Conservation (phyloP, 2,888 invertebrate genomes). For the Lysandra bellargus region DNA sequence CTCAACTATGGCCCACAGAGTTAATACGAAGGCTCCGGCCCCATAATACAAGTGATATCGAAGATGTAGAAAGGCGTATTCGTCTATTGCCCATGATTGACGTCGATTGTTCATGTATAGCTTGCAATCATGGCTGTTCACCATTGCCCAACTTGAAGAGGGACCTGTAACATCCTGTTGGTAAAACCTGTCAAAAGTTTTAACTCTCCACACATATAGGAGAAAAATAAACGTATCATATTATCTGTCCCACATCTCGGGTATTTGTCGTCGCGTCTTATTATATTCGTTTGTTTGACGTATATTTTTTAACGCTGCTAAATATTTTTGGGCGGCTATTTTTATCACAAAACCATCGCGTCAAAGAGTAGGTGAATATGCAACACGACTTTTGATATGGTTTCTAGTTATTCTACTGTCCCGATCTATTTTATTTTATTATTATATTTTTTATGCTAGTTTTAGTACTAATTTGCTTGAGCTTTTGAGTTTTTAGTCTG, state of each 20-base stretch:
- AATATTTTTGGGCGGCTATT: slow-evolving; percentile 75
- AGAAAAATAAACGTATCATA: neutral
- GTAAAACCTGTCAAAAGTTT: too few relatives aligned
- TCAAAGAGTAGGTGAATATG: slow-evolving; percentile 52
- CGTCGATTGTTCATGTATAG: too few relatives aligned
- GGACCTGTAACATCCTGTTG: neutral
- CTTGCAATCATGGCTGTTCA: too few relatives aligned
- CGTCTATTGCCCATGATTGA: too few relatives aligned
- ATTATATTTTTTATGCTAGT: too few relatives aligned
- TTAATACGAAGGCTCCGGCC: too few relatives aligned
- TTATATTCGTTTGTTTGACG: slow-evolving; percentile 71
- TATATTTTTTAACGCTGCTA: slow-evolving; percentile 75
- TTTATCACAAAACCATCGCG: slow-evolving; percentile 60
- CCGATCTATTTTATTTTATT: neutral
- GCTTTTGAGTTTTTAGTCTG: too few relatives aligned
- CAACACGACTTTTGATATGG: neutral
- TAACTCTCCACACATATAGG: neutral
- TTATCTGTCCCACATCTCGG: slow-evolving; percentile 54
- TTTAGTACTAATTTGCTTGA: too few relatives aligned
- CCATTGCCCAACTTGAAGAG: neutral
- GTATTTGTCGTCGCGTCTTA: slow-evolving; percentile 66
- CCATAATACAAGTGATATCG: too few relatives aligned
- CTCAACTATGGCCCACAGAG: too few relatives aligned
- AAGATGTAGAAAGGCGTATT: too few relatives aligned
- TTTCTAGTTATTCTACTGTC: neutral